These are phyloP conservation scores for Pycnonotus jocosus DNA, from an alignment of 2,113 vertebrate genomes.

Conservation along the genomic window DNA sequence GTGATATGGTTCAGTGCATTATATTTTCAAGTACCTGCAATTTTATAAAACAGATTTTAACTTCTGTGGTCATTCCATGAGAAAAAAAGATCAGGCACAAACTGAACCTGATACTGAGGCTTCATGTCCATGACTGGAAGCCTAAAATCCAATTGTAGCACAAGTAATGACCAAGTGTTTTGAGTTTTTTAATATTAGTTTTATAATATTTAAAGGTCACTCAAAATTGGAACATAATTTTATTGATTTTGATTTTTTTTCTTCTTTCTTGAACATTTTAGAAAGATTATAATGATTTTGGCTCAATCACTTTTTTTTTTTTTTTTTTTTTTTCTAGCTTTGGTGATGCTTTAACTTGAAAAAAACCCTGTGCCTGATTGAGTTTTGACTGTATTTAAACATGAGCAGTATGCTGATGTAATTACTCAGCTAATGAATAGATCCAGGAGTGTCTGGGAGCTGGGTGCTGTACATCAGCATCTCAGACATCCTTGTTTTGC, in stretches of 20 bases:
- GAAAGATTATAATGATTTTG: background rate
- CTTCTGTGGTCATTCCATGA: background rate
- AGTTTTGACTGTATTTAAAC: background rate
- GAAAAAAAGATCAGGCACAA: background rate
- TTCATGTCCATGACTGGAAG: background rate
- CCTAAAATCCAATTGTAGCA: background rate
- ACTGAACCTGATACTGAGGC: background rate
- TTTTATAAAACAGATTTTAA: background rate
- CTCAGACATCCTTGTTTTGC: background rate
- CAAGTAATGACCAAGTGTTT: background rate
- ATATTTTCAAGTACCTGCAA: background rate
- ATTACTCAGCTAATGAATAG: background rate
- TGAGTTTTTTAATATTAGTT: background rate
- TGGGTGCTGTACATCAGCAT: fast-evolving
- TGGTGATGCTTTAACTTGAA: background rate
- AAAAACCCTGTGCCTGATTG: background rate
- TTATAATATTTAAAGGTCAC: background rate
- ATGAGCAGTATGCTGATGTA: background rate
- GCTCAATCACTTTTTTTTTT: background rate
- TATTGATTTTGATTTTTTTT: background rate
- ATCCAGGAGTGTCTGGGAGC: background rate
- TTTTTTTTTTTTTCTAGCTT: background rate
- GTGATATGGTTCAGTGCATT: background rate
- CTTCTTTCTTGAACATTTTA: background rate
- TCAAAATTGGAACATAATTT: background rate